Evolutionary conservation across 92 coral and sea anemone genomes (phyloP), one percentile per base, ranked within the genome.

Genomic region (Phenganax marumi): DNA sequence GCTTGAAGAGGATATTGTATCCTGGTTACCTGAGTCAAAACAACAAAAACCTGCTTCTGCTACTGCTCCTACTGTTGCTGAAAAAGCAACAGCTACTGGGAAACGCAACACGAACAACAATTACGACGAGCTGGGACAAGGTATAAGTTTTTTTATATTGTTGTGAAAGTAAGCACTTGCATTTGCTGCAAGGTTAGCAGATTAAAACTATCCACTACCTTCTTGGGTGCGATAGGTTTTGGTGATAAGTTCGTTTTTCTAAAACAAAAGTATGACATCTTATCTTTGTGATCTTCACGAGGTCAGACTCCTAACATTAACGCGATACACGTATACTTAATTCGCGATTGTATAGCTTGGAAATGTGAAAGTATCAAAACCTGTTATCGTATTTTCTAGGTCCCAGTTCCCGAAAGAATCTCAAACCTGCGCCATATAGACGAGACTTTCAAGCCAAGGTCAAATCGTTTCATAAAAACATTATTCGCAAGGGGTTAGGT

Each of bases 401-500:
- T 81, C 57, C 76, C 56, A 53, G 79, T 48, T 75, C 89, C 8
- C 53, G 80, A 21, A 84, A 78, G 49, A 63, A 77, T 7, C 87
- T 94, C n/a, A 91, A 97, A 60, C 99, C 99, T 13, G 89, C 99
- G 19, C 99, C 99, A 4, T 96, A 96, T 82, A 92, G 90, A 70
- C 99, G 99, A 17, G 99, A 96, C 86, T 96, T 96, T 48, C 97
- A 96, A 89, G 99, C 99, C 46, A 96, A 96, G 86, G 99, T 96
- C 75, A 93, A 97, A 52, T 96, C 99, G 0, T 92, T 95, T 77
- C 98, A 95, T 84, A 92, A 97, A n/a, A 93, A 94, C 75, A 75
- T 94, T 77, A 87, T 90, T 88, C 93, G 92, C 81, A 93, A 93
- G 56, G 97, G 97, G 43, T 87, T 88, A 24, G 97, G 97, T 18